Conservation (phyloP, 2,888 invertebrate species). For the Celastrina argiolus region DNA sequence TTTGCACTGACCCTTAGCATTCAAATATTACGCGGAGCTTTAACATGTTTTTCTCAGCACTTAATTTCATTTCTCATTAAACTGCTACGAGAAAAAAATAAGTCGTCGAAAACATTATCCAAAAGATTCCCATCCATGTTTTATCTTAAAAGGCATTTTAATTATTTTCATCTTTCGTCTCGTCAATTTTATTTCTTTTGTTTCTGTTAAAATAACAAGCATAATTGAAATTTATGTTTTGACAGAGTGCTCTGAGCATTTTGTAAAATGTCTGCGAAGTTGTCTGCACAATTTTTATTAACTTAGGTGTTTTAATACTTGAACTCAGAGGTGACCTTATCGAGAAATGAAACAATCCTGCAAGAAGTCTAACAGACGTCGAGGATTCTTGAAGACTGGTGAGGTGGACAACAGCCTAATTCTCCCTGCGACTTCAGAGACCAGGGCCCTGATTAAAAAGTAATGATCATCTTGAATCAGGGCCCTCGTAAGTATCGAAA, state of each 20-base stretch:
- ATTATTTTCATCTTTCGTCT: conserved; percentile 17
- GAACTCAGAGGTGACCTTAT: not conserved
- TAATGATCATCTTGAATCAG: no score
- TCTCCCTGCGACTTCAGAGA: no score
- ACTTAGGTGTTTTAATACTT: not conserved
- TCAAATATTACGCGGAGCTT: not conserved
- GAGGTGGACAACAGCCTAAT: no score
- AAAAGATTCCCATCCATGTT: not conserved
- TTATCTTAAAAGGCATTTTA: conserved; percentile 14
- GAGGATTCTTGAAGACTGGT: no score
- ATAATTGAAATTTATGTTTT: conserved; percentile 19
- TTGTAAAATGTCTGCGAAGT: not conserved
- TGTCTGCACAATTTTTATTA: not conserved
- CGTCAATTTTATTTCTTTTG: conserved; percentile 20
- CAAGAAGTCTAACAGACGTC: not conserved
- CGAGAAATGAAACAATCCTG: not conserved
- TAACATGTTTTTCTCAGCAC: conserved; percentile 10
- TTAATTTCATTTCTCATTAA: conserved; percentile 7
- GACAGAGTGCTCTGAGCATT: not conserved
- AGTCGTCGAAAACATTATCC: not conserved
- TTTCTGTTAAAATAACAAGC: conserved; percentile 16
- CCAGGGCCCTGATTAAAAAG: no score
- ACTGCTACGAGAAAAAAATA: not conserved
- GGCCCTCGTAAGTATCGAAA: no score
- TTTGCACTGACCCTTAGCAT: not conserved